Evolutionary conservation across 2,888 invertebrate genomes (phyloP), one percentile per base, ranked within the genome.

Genomic region (Diploptera punctata): DNA sequence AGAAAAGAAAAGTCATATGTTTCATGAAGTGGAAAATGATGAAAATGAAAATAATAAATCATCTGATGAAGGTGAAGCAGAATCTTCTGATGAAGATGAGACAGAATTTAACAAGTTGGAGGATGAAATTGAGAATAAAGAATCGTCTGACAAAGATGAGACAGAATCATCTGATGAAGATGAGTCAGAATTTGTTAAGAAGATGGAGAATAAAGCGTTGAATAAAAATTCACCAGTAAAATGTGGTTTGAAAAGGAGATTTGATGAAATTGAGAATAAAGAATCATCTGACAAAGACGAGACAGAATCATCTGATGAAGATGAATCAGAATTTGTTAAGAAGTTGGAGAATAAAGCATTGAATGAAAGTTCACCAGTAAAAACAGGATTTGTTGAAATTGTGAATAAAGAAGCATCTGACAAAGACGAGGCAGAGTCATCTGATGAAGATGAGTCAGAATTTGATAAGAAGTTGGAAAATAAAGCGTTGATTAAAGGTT

Each of bases 81-180:
- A 52, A 1, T 52, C 52, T 21, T 52, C 52, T 21, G 52, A 52
- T 52, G 52, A 52, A 52, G 52, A 52, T 19, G 52, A 52, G 24
- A 13, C 24, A 52, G 13, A 43, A 2, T n/a, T 21, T 10, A 38
- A 33, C 19, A 16, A 68, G 43, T 19, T 18, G 13, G 26, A 24
- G 7, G 29, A 21, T 21, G 19, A 70, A 21, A 68, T 70, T n/a
- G 60, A 57, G 24, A 61, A 54, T 49, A 44, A 67, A 71, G 60
- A 70, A 47, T 47, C 68, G 24, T 38, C 61, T 31, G 62, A 69
- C n/a, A 70, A 75, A 47, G 71, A 73, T 24, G 70, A 67, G n/a
- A 29, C 67, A 26, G 60, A 33, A 33, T 33, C 33, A 33, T 33
- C 33, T 33, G 33, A 26, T 38, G 57, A 60, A 13, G 57, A 62